Base-by-base conservation (phyloP, 2,113 vertebrate species). In the Empidonax traillii region DNA sequence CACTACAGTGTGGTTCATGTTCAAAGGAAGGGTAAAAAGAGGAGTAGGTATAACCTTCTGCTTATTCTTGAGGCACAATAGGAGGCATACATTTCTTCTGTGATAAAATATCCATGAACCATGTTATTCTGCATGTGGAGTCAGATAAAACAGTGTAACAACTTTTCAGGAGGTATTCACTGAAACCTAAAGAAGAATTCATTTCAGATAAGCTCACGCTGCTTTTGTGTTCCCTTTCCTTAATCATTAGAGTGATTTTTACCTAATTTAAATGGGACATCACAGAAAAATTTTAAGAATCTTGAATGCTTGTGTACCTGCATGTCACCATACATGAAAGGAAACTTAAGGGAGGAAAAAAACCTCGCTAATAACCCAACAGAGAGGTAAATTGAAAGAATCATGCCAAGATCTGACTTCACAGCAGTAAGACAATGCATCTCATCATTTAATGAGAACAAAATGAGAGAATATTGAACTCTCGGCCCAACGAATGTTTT, bases 71-170 rank as follows among this genome's bases (percentile, higher is more conserved):
- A 81, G 39, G 56, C 95, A 93, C 93, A 91, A 91, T 85, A 67
- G 94, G 94, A 93, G 92, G 90, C 61, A 75, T 10, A 28, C 7
- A 35, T 78, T 88, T 92, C 55, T 47, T 47, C 85, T 94, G 63
- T 93, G 90, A 96, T 96, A 95, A 97, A 96, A 95, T 92, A 96
- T 90, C 95, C 39, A 83, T 94, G 94, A 96, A 52, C 44, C 68
- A 5, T 94, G 72, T 89, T 83, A 93, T 91, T 85, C 85, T 88
- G 78, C 82, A 80, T 83, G 89, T 86, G 76, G 58, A 95, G 43
- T 19, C 59, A 89, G 89, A 93, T 87, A 82, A 89, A 96, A 96
- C 23, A 62, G n/a, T 3, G 0, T 87, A 94, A 95, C 63, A 93
- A 85, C 74, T 95, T 94, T 96, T 87, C 91, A 96, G 79, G 87